Conservation (phyloP, 23 tunicate genomes). For the Oikopleura dioica region DNA sequence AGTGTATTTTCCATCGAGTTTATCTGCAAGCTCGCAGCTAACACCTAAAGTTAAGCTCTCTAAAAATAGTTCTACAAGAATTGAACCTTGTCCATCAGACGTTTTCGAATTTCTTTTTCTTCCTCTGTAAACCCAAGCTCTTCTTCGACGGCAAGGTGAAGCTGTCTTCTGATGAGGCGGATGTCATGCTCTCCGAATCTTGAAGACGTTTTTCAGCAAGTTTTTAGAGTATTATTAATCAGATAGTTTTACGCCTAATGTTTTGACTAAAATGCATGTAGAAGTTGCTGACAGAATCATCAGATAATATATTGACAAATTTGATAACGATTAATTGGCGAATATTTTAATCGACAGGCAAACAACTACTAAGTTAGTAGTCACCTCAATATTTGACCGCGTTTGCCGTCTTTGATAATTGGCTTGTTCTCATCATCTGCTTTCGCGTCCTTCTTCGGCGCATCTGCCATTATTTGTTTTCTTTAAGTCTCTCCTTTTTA, state of each 20-base stretch:
- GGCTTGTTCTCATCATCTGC: neutral
- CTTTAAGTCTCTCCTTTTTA: too few species aligned
- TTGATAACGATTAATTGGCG: too few species aligned
- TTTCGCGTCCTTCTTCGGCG: neutral
- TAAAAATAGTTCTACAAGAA: too few species aligned
- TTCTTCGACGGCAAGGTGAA: neutral
- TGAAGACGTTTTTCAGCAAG: too few species aligned
- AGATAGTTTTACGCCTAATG: too few species aligned
- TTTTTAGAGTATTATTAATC: too few species aligned
- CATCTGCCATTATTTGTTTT: conserved; percentile 14
- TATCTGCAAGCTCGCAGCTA: neutral
- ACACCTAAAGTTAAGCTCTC: neutral
- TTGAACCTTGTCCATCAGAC: conserved; percentile 10
- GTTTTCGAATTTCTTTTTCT: conserved; percentile 13
- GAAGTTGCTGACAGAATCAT: too few species aligned
- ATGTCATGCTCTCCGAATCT: conserved; percentile 9
- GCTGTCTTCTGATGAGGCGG: neutral
- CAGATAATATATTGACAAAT: too few species aligned
- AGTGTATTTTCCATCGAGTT: conserved; percentile 1
- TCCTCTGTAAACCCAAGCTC: neutral
- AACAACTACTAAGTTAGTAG: too few species aligned
- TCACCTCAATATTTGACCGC: conserved; percentile 9
- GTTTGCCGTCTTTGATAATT: neutral
- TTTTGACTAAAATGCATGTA: too few species aligned
- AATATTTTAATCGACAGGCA: too few species aligned